These are phyloP conservation scores for Zele albiditarsus DNA, from an alignment of 2,888 invertebrate species.

Conservation along the genomic window DNA sequence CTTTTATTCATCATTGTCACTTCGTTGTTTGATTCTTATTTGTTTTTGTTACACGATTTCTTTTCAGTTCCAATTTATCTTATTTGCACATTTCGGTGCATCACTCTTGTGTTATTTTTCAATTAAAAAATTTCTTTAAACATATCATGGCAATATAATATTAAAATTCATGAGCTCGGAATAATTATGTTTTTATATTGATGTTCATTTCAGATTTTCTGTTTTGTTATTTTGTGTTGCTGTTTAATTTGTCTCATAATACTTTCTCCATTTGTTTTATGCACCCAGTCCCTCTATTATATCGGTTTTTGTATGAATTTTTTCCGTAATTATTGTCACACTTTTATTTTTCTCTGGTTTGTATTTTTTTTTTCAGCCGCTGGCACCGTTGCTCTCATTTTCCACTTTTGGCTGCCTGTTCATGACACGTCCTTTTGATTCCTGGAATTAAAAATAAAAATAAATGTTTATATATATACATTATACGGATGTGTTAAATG, in stretches of 20 bases:
- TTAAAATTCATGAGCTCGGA: not conserved
- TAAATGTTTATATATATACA: not conserved
- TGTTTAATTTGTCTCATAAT: conserved; percentile 10
- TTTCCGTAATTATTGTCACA: not conserved
- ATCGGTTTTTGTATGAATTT: not conserved
- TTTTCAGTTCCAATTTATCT: not conserved
- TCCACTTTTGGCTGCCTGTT: conserved; percentile 2
- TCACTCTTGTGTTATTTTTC: no score
- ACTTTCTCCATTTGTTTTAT: conserved; percentile 13
- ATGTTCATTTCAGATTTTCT: not conserved
- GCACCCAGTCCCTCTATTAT: not conserved
- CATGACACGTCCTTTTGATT: not conserved
- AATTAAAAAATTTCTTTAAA: no score
- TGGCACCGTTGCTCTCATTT: not conserved
- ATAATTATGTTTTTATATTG: not conserved
- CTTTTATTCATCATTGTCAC: not conserved
- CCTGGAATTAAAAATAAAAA: conserved; percentile 20
- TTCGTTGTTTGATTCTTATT: not conserved
- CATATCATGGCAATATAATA: not conserved
- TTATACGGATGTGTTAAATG: not conserved
- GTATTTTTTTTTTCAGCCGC: conserved; percentile 23
- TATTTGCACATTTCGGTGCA: no score
- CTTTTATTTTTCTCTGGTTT: conserved; percentile 6
- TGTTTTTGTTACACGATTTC: not conserved
- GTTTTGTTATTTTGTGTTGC: conserved; percentile 12